Evolutionary conservation across 2,797 vertebrate species (phyloP).

Genomic region (Sebastes variabilis): DNA sequence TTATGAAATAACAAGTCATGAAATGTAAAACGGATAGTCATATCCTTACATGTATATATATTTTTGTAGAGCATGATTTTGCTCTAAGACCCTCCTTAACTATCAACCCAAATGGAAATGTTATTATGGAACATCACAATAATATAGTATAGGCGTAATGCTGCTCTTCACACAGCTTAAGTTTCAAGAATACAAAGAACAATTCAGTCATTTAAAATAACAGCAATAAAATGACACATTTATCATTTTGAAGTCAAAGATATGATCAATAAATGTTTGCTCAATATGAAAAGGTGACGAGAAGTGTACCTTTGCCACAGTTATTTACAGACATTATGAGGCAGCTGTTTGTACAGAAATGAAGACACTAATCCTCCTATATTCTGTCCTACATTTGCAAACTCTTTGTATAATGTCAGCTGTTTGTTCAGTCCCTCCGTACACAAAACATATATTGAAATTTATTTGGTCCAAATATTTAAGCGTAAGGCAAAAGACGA

Average conservation of each 20-base stretch:
- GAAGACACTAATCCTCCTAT: neutral
- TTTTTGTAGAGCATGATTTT: neutral
- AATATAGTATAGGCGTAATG: neutral
- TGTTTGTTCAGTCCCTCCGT: conserved; percentile 2
- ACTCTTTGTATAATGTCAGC: neutral
- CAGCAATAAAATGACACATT: neutral
- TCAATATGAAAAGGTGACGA: neutral
- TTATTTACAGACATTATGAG: neutral
- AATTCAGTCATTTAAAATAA: neutral
- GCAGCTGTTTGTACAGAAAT: neutral
- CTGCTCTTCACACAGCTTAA: neutral
- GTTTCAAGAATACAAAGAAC: neutral
- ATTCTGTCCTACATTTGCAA: neutral
- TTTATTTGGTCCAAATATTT: neutral
- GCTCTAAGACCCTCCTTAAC: neutral
- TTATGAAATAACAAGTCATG: neutral
- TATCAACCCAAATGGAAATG: neutral
- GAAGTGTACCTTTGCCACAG: neutral
- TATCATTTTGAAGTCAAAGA: neutral
- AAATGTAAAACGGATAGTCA: neutral
- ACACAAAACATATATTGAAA: neutral
- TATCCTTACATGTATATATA: neutral
- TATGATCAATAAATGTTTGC: neutral
- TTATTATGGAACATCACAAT: neutral
- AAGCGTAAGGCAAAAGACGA: neutral